Evolutionary conservation across 2,888 invertebrate species (phyloP).

Genomic region (Agonum fuliginosum): DNA sequence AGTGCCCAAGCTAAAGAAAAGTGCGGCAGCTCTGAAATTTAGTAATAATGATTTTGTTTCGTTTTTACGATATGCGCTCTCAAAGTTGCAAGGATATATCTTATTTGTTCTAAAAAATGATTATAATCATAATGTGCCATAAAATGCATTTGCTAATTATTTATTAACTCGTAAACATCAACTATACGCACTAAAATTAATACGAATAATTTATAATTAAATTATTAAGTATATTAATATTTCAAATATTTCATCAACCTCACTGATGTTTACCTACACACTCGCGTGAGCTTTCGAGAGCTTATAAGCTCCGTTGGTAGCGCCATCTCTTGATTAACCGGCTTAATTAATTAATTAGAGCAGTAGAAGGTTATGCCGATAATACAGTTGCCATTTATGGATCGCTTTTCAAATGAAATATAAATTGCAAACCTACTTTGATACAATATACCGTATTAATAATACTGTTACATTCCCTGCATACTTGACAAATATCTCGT

Average conservation of each 20-base stretch:
- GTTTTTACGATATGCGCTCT: too few relatives aligned
- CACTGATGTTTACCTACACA: neutral
- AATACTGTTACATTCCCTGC: constrained; percentile 12
- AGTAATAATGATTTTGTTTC: too few relatives aligned
- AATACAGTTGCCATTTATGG: constrained; percentile 27
- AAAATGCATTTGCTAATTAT: too few relatives aligned
- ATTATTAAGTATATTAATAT: too few relatives aligned
- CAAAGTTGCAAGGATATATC: too few relatives aligned
- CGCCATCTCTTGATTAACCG: constrained; percentile 23
- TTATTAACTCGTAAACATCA: too few relatives aligned
- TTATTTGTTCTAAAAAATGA: too few relatives aligned
- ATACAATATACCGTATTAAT: constrained; percentile 37
- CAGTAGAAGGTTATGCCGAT: neutral
- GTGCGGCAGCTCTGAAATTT: too few relatives aligned
- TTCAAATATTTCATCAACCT: neutral
- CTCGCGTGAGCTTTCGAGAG: neutral
- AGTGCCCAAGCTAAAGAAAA: too few relatives aligned
- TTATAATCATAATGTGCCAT: too few relatives aligned
- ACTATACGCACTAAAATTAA: too few relatives aligned
- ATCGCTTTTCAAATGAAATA: constrained; percentile 22
- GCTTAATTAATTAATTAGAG: constrained; percentile 23
- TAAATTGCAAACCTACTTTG: constrained; percentile 21
- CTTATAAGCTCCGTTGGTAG: constrained; percentile 1
- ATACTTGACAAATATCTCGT: constrained; percentile 13
- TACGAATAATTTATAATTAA: too few relatives aligned